phyloP scores from a whole-genome alignment of 2,113 vertebrate genomes.

The Butorides virescens region DNA sequence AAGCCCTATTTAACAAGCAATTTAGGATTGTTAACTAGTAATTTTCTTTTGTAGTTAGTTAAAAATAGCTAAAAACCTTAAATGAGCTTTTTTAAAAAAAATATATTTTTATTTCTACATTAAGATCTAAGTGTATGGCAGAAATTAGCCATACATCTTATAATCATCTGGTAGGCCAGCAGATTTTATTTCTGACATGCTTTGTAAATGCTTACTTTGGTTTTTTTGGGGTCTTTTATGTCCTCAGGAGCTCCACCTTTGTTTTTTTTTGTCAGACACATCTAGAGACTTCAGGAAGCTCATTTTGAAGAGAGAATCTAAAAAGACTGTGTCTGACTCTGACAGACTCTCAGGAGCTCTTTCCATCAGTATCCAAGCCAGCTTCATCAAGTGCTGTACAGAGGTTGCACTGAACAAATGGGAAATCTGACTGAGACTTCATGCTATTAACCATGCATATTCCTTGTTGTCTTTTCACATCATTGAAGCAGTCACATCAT shows the following conservation, averaged over 20 bases:
- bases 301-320: not conserved
- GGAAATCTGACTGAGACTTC: not conserved
- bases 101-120: not conserved
- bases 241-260: not conserved
- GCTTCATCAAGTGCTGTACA: not conserved
- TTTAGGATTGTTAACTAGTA: not conserved
- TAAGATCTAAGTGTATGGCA: not conserved
- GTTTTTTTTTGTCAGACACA: not conserved
- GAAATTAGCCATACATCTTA: not conserved
- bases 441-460: not conserved
- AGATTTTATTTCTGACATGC: not conserved
- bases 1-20: not conserved
- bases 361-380: not conserved
- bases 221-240: not conserved
- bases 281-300: not conserved
- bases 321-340: not conserved
- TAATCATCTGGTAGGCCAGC: not conserved
- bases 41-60: not conserved
- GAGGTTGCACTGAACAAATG: not conserved
- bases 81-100: not conserved
- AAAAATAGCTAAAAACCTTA: conserved; percentile 18
- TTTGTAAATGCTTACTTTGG: not conserved
- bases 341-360: not conserved
- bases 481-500: not conserved
- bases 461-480: not conserved